A percentile compares a stretch with the other conserved stretches of the same genome.
Conservation (phyloP, 2,888 invertebrate genomes). For the Lycaena phlaeas region DNA sequence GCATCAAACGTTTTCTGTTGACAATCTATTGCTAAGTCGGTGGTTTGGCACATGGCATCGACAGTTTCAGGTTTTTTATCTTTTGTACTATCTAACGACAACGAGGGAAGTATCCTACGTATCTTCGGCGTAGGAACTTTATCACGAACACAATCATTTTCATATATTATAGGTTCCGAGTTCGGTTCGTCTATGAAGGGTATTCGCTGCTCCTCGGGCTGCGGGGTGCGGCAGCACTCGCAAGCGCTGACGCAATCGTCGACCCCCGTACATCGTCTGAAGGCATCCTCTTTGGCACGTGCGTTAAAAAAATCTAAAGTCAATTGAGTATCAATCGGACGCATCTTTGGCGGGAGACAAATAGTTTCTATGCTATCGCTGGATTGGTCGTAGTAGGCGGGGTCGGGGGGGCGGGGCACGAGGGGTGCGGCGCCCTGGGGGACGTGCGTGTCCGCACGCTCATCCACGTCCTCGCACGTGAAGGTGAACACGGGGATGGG, state of each 20-base stretch:
- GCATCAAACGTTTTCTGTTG: constrained; percentile 22
- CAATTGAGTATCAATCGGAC: constrained; percentile 50
- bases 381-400: constrained; percentile 37
- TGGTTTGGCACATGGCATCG: constrained; percentile 57
- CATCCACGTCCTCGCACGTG: constrained; percentile 60
- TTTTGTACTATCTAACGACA: constrained; percentile 50
- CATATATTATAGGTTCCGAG: constrained; percentile 59
- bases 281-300: constrained; percentile 32
- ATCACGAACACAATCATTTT: constrained; percentile 41
- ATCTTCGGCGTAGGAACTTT: constrained; percentile 52
- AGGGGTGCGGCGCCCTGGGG: constrained; percentile 34
- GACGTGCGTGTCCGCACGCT: constrained; percentile 29
- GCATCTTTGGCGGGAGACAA: constrained; percentile 54
- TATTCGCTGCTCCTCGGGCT: constrained; percentile 53
- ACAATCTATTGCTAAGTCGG: constrained; percentile 35
- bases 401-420: constrained; percentile 37
- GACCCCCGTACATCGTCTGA: constrained; percentile 46
- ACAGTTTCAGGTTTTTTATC: constrained; percentile 43
- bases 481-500: constrained; percentile 59
- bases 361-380: constrained; percentile 45
- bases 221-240: constrained; percentile 60
- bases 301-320: constrained; percentile 48
- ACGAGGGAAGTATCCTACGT: constrained; percentile 54
- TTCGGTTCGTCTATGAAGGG: constrained; percentile 64
- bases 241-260: constrained; percentile 61